phyloP scores from a whole-genome alignment of 2,113 vertebrate species.

The Mustela nigripes region DNA sequence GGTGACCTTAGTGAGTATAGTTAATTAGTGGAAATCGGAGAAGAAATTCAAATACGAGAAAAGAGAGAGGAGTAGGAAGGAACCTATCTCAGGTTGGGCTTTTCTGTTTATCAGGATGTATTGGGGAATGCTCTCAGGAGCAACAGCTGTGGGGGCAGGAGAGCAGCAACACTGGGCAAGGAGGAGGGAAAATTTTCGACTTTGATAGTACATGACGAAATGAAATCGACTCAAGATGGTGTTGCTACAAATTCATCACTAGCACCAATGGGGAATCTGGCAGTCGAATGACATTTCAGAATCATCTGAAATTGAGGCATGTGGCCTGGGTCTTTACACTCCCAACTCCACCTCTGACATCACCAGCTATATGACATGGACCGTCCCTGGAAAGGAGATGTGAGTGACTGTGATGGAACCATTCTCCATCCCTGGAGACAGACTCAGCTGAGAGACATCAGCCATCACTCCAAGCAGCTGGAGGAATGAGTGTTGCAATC shows the following conservation, averaged over 20 bases:
- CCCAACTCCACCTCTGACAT: background rate
- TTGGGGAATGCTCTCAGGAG: background rate
- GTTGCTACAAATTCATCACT: background rate
- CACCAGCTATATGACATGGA: background rate
- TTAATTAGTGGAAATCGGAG: constrained; percentile 17
- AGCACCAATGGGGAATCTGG: background rate
- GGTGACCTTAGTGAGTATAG: background rate
- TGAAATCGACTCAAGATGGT: background rate
- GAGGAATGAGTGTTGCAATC: background rate
- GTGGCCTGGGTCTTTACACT: too few species aligned
- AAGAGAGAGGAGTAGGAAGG: background rate
- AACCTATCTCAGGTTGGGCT: background rate
- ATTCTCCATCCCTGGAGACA: background rate
- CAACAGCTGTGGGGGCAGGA: background rate
- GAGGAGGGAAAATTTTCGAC: background rate
- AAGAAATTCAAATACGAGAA: constrained; percentile 14
- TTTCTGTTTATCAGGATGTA: background rate
- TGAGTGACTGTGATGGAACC: background rate
- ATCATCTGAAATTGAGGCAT: background rate
- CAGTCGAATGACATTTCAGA: background rate
- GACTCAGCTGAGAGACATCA: too few species aligned
- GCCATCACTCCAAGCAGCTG: background rate
- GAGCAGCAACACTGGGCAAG: background rate
- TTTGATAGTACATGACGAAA: background rate
- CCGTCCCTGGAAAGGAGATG: background rate